Percentiles rank a stretch among this genome's conserved stretches.
Conservation (phyloP, 2,797 vertebrate species). For the Spinibarbus caldwelli region DNA sequence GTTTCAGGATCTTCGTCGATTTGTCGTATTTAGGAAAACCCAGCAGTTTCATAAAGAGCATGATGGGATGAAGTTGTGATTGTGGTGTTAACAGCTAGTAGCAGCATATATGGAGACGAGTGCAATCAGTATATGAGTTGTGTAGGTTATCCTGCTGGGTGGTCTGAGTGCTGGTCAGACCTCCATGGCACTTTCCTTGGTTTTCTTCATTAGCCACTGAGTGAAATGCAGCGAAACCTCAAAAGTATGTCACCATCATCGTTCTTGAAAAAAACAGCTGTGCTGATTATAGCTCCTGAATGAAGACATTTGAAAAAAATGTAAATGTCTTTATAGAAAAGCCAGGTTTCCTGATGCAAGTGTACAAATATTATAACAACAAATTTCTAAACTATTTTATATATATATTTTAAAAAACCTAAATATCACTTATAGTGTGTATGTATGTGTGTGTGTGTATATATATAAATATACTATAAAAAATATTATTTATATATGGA, state of each 20-base stretch:
- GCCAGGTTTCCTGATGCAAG: background rate
- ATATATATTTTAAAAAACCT: too few species aligned
- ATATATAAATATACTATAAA: too few species aligned
- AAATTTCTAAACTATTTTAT: background rate
- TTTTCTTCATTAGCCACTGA: conserved; percentile 40
- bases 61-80: background rate
- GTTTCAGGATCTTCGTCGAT: background rate
- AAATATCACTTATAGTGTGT: background rate
- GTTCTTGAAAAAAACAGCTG: background rate
- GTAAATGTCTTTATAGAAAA: too few species aligned
- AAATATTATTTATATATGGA: too few species aligned
- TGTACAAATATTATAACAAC: background rate
- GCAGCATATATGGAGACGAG: background rate
- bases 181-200: conserved; percentile 24
- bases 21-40: background rate
- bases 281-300: background rate
- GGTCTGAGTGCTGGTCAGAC: conserved; percentile 26
- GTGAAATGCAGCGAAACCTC: conserved; percentile 6
- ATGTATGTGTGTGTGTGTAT: too few species aligned
- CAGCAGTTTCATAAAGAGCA: background rate
- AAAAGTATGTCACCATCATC: conserved; percentile 21
- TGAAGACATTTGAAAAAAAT: background rate
- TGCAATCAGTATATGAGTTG: conserved; percentile 3
- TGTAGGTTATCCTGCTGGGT: conserved; percentile 50
- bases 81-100: background rate